These are phyloP conservation scores for Melanotaenia duboulayi DNA, from an alignment of 2,113 vertebrate genomes.

Conservation along the genomic window DNA sequence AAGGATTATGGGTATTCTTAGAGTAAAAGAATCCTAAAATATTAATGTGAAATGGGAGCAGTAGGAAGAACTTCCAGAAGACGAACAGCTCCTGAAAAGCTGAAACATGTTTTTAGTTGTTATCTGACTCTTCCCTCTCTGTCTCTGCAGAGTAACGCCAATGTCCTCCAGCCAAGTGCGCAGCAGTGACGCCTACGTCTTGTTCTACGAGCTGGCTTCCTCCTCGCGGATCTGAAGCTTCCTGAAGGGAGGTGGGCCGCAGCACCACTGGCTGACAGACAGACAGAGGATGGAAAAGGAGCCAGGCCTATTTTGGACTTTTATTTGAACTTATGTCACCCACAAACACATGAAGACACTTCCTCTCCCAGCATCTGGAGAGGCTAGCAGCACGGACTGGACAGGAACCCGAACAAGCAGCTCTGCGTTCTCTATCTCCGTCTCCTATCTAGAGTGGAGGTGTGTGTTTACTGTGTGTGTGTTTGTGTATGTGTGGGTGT, in stretches of 20 bases:
- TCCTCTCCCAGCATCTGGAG: slow-evolving; percentile 23
- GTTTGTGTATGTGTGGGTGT: slow-evolving; percentile 33
- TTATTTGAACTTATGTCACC: slow-evolving; percentile 40
- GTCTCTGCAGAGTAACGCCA: slow-evolving; percentile 88
- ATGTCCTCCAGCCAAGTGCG: slow-evolving; percentile 97
- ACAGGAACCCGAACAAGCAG: slow-evolving; percentile 53
- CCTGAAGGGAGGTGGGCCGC: slow-evolving; percentile 26
- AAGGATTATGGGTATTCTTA: background rate
- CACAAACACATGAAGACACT: slow-evolving; percentile 25
- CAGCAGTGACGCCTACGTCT: slow-evolving; percentile 95
- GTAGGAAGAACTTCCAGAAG: too few species aligned
- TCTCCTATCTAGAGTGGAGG: slow-evolving; percentile 42
- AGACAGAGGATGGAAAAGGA: slow-evolving; percentile 25
- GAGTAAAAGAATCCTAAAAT: too few species aligned
- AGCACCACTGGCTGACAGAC: slow-evolving; percentile 16
- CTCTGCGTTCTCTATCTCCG: slow-evolving; percentile 35
- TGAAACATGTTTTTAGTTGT: too few species aligned
- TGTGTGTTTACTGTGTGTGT: slow-evolving; percentile 22
- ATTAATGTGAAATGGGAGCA: too few species aligned
- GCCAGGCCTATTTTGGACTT: slow-evolving; percentile 40
- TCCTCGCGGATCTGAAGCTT: slow-evolving; percentile 89
- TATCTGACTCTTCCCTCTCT: background rate
- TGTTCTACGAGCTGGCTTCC: slow-evolving; percentile 95
- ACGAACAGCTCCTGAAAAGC: too few species aligned
- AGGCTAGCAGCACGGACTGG: slow-evolving; percentile 37